Base-by-base conservation (phyloP, 92 coral and sea anemone genomes). In the Epizoanthus illoricatus region DNA sequence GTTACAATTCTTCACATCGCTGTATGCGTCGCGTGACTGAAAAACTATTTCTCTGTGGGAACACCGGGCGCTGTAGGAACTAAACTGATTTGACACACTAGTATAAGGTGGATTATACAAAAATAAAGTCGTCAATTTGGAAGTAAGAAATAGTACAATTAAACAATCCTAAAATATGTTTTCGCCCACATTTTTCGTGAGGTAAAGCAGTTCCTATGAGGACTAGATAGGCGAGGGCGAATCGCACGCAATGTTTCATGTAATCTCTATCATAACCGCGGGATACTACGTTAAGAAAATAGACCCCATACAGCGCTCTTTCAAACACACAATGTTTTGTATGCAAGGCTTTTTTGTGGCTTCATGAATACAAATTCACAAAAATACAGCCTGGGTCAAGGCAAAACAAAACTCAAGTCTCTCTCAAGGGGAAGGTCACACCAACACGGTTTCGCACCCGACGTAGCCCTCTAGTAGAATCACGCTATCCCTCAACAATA, bases 321-420 rank as follows among this genome's bases (percentile, higher is more conserved):
- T 78, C 82, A 78, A 78, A 78, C 71, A 78, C 42, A 78, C 70
- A 63, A 62, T 78, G 82, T 78, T 78, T 52, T 78, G 71, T 42
- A 63, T 66, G 69, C 56, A 78, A 76, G 40, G 71, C 7, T 68
- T 68, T 68, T 61, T 78, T 78, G 82, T 78, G 82, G 82, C 71
- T 21, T 78, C 42, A 64, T 78, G 82, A 42, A 63, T 63, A 78
- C 82, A 42, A 78, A 78, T 40, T 78, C 71, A 64, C 71, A 78
- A 63, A 40, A 78, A 63, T n/a, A 63, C 40, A 12, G 36, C 4
- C 20, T 43, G 33, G 82, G 82, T 78, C 82, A 63, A 78, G 82
- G 82, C 82, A 64, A 78, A 42, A 42, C 60, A 43, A 33, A 45
- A 28, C 52, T 9, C 76, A 43, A 33, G 58, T 17, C 43, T 78